A percentile compares a stretch with the other conserved stretches of the same genome.
phyloP scores from a whole-genome alignment of 2,113 vertebrate genomes.

The Tringa solitaria region DNA sequence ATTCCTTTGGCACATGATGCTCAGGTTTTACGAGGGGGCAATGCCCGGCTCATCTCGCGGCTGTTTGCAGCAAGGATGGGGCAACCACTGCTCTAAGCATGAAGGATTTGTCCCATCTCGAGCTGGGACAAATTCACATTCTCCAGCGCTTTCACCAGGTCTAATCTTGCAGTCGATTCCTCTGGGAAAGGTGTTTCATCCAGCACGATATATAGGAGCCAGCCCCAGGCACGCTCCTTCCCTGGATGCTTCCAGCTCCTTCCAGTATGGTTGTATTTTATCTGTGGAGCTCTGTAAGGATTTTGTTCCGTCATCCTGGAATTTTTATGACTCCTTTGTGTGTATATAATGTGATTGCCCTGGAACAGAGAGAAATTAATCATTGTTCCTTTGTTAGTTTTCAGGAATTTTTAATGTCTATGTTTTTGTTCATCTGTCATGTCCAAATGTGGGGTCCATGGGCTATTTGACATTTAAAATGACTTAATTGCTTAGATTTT shows the following conservation, averaged over 20 bases:
- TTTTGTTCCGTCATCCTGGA: conserved; percentile 57
- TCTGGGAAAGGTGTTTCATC: not conserved
- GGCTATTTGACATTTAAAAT: conserved; percentile 23
- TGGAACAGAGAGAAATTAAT: conserved; percentile 58
- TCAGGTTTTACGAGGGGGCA: accelerated
- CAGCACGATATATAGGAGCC: accelerated
- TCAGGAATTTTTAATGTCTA: conserved; percentile 43
- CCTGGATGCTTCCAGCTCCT: not conserved
- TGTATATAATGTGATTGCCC: conserved; percentile 51
- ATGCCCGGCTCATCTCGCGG: accelerated
- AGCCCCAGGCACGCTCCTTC: not conserved
- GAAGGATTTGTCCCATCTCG: not conserved
- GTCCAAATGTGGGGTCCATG: conserved; percentile 14
- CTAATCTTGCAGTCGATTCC: not conserved
- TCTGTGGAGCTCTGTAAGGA: conserved; percentile 28
- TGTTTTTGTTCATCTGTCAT: conserved; percentile 39
- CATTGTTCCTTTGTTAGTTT: conserved; percentile 28
- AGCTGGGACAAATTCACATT: accelerated
- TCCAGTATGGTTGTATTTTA: conserved; percentile 41
- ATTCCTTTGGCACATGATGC: not conserved
- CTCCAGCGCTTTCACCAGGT: not conserved
- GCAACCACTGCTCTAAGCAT: not conserved
- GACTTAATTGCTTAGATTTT: conserved; percentile 32
- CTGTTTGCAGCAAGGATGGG: not conserved
- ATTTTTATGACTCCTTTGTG: conserved; percentile 70